A percentile compares a stretch with the other conserved stretches of the same genome.
These are phyloP conservation scores for Trissoscelio sp. DNA, from an alignment of 2,888 invertebrate genomes.

Conservation along the genomic window DNA sequence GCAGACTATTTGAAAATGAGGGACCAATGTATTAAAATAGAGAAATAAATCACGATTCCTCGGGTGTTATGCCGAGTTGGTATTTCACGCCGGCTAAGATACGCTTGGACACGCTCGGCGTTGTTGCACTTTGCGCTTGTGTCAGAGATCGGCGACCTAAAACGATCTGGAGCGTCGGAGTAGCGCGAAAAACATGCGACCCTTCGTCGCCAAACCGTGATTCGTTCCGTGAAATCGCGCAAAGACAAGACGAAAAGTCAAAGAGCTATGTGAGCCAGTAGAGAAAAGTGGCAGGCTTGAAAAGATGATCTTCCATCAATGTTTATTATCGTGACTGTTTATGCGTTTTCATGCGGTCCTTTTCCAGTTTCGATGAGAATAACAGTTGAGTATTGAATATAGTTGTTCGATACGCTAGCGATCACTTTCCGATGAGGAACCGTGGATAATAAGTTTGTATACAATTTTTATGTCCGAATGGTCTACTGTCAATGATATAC, in stretches of 20 bases:
- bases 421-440: constrained; percentile 3
- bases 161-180: constrained; percentile 40
- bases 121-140: constrained; percentile 47
- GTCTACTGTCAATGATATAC: background rate
- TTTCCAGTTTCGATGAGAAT: constrained; percentile 22
- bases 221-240: constrained; percentile 59
- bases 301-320: constrained; percentile 73
- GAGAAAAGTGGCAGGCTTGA: constrained; percentile 29
- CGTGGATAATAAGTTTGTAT: constrained; percentile 20
- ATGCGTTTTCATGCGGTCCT: constrained; percentile 56
- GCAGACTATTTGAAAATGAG: constrained; percentile 25
- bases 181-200: constrained; percentile 43
- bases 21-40: constrained; percentile 28
- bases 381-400: constrained; percentile 50
- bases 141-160: constrained; percentile 48
- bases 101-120: constrained; percentile 47
- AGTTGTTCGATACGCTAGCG: constrained; percentile 50
- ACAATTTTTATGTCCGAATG: constrained; percentile 4
- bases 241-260: constrained; percentile 46
- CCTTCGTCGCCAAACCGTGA: constrained; percentile 59
- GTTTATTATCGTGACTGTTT: constrained; percentile 76
- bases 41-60: constrained; percentile 47
- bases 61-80: constrained; percentile 34
- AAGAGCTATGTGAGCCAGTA: constrained; percentile 5
- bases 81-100: constrained; percentile 53